Evolutionary conservation across 2,888 invertebrate genomes (phyloP), one percentile per base, ranked within the genome.

Genomic region (Aphodius granarius): DNA sequence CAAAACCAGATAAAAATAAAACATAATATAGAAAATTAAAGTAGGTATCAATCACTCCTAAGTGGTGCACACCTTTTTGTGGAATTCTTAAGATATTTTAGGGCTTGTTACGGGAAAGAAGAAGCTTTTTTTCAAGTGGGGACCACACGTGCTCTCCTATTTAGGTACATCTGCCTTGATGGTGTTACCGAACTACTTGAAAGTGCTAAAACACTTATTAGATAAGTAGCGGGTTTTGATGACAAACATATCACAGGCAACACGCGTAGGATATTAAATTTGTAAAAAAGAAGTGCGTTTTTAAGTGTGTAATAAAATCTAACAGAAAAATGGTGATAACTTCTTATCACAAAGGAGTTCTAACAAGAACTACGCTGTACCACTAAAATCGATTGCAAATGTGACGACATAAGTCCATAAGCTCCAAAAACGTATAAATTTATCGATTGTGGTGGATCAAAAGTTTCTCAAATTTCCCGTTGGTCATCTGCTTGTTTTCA

Each of bases 141-240:
- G 68, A 68, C 68, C 68, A 68, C 68, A 68, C 68, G 68, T 68
- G 68, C 68, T 68, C 68, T 68, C 20, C 13, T 21, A 66, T 43
- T 43, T 43, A 13, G 43, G 6, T 3, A 66, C 66, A 20, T 18
- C 68, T 68, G 21, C 21, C 68, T 20, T 15, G 20, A 15, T 66
- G 21, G 21, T 21, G 22, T 68, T 22, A 21, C 21, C 68, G 20
- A 19, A 16, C 66, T 20, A 68, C 68, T 68, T 68, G 22, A 68
- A 68, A 19, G 68, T 68, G 68, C 21, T 68, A 68, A 22, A 20
- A 68, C 68, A 68, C 68, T 43, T 3, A 43, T 43, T 43, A 43
- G 43, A 43, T 43, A 43, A 43, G 43, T 43, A 43, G 43, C 2
- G 6, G 43, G 13, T 43, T n/a, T 43, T 43, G 43, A 13, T 43